Conservation (phyloP, 2,797 vertebrate genomes). For the Galaxias olidus region DNA sequence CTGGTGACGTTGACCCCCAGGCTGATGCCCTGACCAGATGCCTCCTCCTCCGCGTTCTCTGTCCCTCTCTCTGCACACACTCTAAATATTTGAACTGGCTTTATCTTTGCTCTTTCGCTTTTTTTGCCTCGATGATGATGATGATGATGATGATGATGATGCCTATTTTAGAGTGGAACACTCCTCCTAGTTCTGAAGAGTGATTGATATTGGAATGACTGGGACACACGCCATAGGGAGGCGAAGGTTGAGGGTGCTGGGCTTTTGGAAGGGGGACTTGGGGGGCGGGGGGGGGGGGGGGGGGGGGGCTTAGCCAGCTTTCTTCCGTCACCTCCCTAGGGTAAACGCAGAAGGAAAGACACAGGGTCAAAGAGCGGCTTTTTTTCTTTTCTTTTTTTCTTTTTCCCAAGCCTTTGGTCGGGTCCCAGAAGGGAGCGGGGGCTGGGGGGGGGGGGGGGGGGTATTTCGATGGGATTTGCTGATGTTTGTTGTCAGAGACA, state of each 20-base stretch:
- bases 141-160: too few species aligned
- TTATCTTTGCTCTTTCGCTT: conserved; percentile 31
- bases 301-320: conserved; percentile 58
- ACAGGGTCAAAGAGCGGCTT: conserved; percentile 69
- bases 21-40: conserved; percentile 89
- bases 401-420: conserved; percentile 79
- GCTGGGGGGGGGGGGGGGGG: conserved; percentile 45
- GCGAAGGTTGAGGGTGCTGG: conserved; percentile 30
- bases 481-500: conserved; percentile 78
- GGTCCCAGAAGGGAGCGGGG: conserved; percentile 61
- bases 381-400: too few species aligned
- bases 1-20: conserved; percentile 67
- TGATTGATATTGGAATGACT: conserved; percentile 67
- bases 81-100: conserved; percentile 50
- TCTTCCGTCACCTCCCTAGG: conserved; percentile 75
- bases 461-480: conserved; percentile 80
- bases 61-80: conserved; percentile 50
- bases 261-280: too few species aligned
- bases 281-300: conserved; percentile 39
- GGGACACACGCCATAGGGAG: conserved; percentile 66
- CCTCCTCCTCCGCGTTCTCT: conserved; percentile 45
- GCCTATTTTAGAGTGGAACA: conserved; percentile 79
- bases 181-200: conserved; percentile 69
- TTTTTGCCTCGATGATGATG: conserved; percentile 30
- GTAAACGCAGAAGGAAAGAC: conserved; percentile 66